Evolutionary conservation across 2,888 invertebrate genomes (phyloP).

Genomic region (Mesochorus sp.): DNA sequence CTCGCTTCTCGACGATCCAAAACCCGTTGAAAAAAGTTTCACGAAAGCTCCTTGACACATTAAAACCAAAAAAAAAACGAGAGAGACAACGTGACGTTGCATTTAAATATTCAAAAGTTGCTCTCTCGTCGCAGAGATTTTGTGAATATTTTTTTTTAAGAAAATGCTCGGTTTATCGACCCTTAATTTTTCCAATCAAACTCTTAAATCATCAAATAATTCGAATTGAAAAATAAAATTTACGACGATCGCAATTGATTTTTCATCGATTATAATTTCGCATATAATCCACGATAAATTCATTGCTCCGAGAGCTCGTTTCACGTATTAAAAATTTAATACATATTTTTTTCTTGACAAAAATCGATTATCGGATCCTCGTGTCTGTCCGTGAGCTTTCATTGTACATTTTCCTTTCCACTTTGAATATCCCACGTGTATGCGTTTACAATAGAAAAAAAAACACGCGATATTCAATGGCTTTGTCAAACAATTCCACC

Average conservation of each 20-base stretch:
- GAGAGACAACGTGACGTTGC: not conserved
- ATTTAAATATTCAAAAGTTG: constrained; percentile 6
- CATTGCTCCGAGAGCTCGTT: not conserved
- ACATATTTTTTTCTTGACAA: not conserved
- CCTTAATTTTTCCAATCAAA: not conserved
- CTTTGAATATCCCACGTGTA: not conserved
- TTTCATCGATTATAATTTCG: not conserved
- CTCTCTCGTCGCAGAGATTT: not conserved
- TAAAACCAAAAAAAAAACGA: not conserved
- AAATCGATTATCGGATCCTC: constrained; percentile 18
- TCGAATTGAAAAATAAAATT: not conserved
- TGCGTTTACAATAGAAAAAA: constrained; percentile 13
- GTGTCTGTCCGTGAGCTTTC: constrained; percentile 8
- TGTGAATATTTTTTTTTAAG: not conserved
- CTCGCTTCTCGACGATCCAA: constrained; percentile 10
- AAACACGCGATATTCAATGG: constrained; percentile 38
- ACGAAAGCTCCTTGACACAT: not conserved
- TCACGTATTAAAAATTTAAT: not conserved
- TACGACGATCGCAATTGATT: not conserved
- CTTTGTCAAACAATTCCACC: constrained; percentile 30
- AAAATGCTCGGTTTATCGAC: too few species aligned
- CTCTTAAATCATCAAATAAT: not conserved
- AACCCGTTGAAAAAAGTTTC: constrained; percentile 3
- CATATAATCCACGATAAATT: too few species aligned
- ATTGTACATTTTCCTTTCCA: not conserved